Percentiles rank a stretch among this genome's conserved stretches.
These are phyloP conservation scores for Chaunax sp. DNA, from an alignment of 2,797 vertebrate species.

Conservation along the genomic window DNA sequence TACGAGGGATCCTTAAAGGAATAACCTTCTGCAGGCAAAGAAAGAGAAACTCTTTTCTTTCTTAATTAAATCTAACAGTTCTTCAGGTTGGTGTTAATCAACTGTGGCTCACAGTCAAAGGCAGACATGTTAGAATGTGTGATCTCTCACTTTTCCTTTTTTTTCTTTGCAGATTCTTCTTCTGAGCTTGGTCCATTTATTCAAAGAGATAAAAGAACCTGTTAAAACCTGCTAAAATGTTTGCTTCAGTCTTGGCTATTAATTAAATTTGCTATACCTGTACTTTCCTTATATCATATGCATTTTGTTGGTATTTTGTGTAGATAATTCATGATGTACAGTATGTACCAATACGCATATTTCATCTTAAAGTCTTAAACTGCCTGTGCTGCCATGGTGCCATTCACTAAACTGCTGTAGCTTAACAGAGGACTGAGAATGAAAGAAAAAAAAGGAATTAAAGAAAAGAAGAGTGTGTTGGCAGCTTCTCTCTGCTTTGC, in stretches of 20 bases:
- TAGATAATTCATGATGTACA: too few relatives aligned
- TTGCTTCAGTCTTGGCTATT: neutral
- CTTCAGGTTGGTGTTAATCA: conserved; percentile 63
- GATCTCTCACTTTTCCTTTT: neutral
- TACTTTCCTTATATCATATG: neutral
- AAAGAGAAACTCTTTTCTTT: conserved; percentile 54
- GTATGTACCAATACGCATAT: too few relatives aligned
- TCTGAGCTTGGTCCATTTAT: neutral
- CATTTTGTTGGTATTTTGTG: neutral
- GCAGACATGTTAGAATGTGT: neutral
- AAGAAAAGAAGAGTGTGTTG: conserved; percentile 36
- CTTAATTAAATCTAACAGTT: conserved; percentile 61
- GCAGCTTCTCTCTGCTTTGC: conserved; percentile 40
- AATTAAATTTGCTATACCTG: neutral
- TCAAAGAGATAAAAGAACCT: neutral
- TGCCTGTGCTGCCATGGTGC: conserved; percentile 46
- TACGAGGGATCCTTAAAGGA: conserved; percentile 30
- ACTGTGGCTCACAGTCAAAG: conserved; percentile 35
- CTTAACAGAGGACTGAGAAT: conserved; percentile 26
- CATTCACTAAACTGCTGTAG: conserved; percentile 32
- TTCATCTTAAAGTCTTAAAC: conserved; percentile 33
- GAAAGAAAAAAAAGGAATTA: conserved; percentile 12
- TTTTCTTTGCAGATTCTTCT: neutral
- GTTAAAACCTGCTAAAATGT: neutral
- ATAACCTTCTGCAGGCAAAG: conserved; percentile 43